These are phyloP conservation scores for Torymus tubicola DNA, from an alignment of 2,888 invertebrate genomes.

Conservation along the genomic window DNA sequence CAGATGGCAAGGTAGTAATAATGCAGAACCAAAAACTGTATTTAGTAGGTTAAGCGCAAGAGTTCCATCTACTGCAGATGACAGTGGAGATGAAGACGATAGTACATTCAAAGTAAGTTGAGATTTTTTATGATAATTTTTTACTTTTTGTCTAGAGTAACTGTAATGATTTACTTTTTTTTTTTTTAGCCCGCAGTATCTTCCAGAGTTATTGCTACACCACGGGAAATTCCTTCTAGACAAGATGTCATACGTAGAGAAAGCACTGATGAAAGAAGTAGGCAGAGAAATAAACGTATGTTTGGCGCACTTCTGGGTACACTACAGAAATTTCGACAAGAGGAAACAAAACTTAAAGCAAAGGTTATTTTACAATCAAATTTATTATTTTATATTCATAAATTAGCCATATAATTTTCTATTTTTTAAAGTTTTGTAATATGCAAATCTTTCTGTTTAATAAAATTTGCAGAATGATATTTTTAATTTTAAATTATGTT, in stretches of 20 bases:
- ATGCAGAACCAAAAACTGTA: conserved; percentile 73
- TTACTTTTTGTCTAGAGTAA: no score
- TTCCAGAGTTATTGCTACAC: conserved; percentile 88
- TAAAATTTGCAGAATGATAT: not conserved
- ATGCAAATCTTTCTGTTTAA: conserved; percentile 3
- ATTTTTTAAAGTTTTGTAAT: not conserved
- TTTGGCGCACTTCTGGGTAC: conserved; percentile 97
- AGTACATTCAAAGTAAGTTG: conserved; percentile 65
- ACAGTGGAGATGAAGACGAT: conserved; percentile 74
- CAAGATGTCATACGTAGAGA: conserved; percentile 88
- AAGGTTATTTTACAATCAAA: conserved; percentile 78
- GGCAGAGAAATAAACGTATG: conserved; percentile 93
- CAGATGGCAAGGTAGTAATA: conserved; percentile 69
- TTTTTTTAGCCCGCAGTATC: conserved; percentile 80
- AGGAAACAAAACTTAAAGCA: conserved; percentile 92
- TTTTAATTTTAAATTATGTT: conserved; percentile 42
- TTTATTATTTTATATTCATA: not conserved
- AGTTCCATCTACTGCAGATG: conserved; percentile 73
- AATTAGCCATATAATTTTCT: not conserved
- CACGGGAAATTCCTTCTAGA: conserved; percentile 89
- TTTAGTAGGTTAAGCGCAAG: conserved; percentile 74
- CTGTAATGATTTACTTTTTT: not conserved
- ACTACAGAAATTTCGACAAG: conserved; percentile 95
- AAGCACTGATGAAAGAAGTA: conserved; percentile 89
- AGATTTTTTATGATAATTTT: no score